These are phyloP conservation scores for Okapia johnstoni DNA, from an alignment of 2,113 vertebrate species.

Conservation along the genomic window DNA sequence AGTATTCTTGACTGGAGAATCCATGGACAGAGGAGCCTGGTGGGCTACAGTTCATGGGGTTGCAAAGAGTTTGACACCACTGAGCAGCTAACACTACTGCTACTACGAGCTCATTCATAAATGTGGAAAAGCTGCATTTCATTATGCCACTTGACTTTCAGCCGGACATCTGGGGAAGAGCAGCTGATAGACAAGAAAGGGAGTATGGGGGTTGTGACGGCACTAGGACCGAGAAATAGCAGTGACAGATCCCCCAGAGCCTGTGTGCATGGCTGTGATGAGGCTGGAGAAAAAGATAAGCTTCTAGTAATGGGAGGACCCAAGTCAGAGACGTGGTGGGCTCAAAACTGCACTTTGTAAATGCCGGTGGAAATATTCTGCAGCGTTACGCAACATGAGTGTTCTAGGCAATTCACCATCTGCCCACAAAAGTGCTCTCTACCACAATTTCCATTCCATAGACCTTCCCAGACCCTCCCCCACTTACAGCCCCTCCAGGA, in stretches of 20 bases:
- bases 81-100: not conserved
- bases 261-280: not conserved
- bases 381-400: not conserved
- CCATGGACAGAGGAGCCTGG: not conserved
- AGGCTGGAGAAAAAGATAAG: not conserved
- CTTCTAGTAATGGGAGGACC: not conserved
- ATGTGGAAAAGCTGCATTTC: not conserved
- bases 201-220: not conserved
- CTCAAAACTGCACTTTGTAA: not conserved
- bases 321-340: not conserved
- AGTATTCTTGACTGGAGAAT: not conserved
- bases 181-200: not conserved
- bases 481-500: not conserved
- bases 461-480: not conserved
- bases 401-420: not conserved
- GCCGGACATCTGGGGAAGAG: not conserved
- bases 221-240: not conserved
- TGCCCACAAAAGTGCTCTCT: not conserved
- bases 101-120: not conserved
- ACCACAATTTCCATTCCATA: not conserved
- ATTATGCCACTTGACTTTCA: not conserved
- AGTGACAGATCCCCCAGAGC: no score
- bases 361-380: not conserved
- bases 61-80: not conserved
- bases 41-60: not conserved